phyloP scores from a whole-genome alignment of 2,113 vertebrate species.

The Prolemur simus region DNA sequence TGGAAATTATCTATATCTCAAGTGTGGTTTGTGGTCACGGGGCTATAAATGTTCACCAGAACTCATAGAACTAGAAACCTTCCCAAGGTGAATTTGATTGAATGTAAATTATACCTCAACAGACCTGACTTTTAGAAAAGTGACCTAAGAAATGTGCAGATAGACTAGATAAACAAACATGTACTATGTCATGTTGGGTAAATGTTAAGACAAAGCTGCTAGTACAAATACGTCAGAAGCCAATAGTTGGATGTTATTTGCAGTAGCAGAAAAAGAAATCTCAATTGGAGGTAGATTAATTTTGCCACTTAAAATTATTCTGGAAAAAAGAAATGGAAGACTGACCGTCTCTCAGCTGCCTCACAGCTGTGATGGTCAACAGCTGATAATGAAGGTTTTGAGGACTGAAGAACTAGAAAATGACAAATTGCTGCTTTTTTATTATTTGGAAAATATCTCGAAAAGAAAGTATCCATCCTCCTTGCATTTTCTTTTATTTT shows the following conservation, averaged over 20 bases:
- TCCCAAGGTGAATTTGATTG: not conserved
- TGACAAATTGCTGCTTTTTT: not conserved
- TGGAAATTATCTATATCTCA: not conserved
- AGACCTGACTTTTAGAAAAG: not conserved
- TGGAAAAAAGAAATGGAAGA: not conserved
- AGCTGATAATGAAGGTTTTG: not conserved
- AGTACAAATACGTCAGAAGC: not conserved
- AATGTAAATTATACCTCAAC: not conserved
- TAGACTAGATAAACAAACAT: not conserved
- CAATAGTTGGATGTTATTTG: not conserved
- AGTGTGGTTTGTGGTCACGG: not conserved
- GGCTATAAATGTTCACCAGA: not conserved
- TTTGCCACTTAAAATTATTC: not conserved
- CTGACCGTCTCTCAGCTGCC: not conserved
- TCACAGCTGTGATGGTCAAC: not conserved
- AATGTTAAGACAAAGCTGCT: not conserved
- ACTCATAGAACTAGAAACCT: not conserved
- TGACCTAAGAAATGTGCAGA: not conserved
- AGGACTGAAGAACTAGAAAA: not conserved
- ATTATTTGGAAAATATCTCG: not conserved
- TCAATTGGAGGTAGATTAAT: not conserved
- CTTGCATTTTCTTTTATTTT: not conserved
- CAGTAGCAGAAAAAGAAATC: not conserved
- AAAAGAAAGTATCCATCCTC: not conserved
- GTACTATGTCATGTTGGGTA: not conserved